Conservation (phyloP, 1,140 invertebrate genomes). For the Drosophila pallidifrons region DNA sequence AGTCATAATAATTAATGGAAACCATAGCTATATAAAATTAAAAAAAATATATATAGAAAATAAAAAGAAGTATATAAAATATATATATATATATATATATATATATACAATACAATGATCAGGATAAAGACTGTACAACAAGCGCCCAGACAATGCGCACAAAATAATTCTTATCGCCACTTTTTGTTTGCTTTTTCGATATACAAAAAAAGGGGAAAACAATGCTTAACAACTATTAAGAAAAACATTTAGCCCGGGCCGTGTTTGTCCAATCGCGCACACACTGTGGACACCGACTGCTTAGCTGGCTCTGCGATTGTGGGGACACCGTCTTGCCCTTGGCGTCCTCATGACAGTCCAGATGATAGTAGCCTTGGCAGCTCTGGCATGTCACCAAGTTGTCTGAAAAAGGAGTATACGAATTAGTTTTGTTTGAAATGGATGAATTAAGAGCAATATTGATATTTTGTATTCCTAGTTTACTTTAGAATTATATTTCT, state of each 20-base stretch:
- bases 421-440: too few species aligned
- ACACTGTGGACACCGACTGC: constrained; percentile 49
- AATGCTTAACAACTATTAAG: constrained; percentile 35
- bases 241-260: constrained; percentile 18
- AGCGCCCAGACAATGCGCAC: constrained; percentile 9
- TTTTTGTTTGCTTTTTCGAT: constrained; percentile 6
- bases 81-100: not conserved
- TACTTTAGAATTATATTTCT: too few species aligned
- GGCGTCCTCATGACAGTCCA: constrained; percentile 48
- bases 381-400: constrained; percentile 34
- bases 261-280: constrained; percentile 15
- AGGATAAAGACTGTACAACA: constrained; percentile 24
- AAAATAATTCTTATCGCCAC: constrained; percentile 4
- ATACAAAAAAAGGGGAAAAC: constrained; percentile 11
- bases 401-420: constrained; percentile 16
- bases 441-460: too few species aligned
- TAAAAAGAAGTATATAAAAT: constrained; percentile 19
- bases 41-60: constrained; percentile 13
- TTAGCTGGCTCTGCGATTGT: constrained; percentile 12
- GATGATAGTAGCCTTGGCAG: constrained; percentile 47
- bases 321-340: constrained; percentile 28
- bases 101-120: constrained; percentile 20
- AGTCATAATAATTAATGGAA: not conserved
- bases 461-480: too few species aligned
- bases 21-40: not conserved